These are phyloP conservation scores for Agrochola circellaris DNA, from an alignment of 2,888 invertebrate species.

Conservation along the genomic window DNA sequence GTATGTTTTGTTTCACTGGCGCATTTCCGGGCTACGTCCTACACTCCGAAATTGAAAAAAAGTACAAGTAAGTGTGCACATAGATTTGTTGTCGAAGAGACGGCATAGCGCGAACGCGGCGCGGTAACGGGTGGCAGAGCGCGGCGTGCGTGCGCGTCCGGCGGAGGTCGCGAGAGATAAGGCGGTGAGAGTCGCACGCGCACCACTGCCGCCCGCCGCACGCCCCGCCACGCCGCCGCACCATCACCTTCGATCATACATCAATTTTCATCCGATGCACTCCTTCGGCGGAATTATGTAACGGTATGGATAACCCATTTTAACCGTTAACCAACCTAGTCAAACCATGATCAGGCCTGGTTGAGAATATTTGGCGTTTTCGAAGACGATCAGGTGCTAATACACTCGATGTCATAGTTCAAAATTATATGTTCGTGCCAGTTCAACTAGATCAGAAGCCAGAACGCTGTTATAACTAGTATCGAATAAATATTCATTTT, in stretches of 20 bases:
- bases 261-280: conserved; percentile 87
- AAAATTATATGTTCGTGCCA: conserved; percentile 8
- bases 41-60: conserved; percentile 81
- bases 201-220: conserved; percentile 79
- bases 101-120: conserved; percentile 86
- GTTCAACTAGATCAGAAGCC: conserved; percentile 19
- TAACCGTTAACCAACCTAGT: conserved; percentile 66
- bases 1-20: conserved; percentile 75
- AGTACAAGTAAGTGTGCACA: conserved; percentile 80
- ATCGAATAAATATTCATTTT: conserved; percentile 51
- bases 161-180: conserved; percentile 91
- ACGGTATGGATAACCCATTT: conserved; percentile 86
- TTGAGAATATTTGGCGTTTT: conserved; percentile 35
- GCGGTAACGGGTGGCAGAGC: conserved; percentile 77
- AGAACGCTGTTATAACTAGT: conserved; percentile 41
- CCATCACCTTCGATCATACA: conserved; percentile 85
- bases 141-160: conserved; percentile 88
- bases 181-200: conserved; percentile 89
- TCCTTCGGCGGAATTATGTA: conserved; percentile 84
- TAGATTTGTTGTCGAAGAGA: conserved; percentile 80
- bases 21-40: conserved; percentile 82
- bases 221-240: conserved; percentile 80
- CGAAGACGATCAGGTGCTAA: conserved; percentile 14
- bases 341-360: conserved; percentile 34
- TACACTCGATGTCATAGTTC: conserved; percentile 2